Base-by-base conservation (phyloP, 2,113 vertebrate genomes). In the Sterrhoptilus dennistouni region DNA sequence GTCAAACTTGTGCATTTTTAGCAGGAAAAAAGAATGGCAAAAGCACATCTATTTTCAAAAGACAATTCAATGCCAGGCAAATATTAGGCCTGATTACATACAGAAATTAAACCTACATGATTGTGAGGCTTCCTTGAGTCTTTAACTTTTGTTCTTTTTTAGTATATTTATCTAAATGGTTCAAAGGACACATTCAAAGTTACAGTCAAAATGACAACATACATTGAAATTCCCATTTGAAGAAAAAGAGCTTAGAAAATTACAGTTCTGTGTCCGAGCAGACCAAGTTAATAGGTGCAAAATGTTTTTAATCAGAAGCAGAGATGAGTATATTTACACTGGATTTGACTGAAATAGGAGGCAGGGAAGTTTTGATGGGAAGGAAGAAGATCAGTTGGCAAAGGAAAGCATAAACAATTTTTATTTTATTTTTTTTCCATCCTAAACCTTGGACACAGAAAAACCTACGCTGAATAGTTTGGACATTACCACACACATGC, bases 241-340 rank as follows among this genome's bases (percentile, higher is more conserved):
- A 89, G 68, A 59, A 83, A 79, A 74, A 92, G 19, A 78, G 83
- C 69, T 92, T n/a, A 78, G 88, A 93, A 94, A 96, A 89, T 36
- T 71, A 29, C 49, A 64, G 27, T 42, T 93, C 57, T 79, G 72
- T 83, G 20, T 40, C 59, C 56, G 71, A 84, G 60, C 52, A 71
- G 56, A 88, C 68, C 85, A 86, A 95, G 76, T 87, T 96, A 96
- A 95, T 92, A 97, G 93, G 90, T 89, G 93, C 72, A 93, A 95
- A 96, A 90, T 90, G 95, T 79, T 92, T 97, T 96, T 96, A 97
- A 96, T 97, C 88, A 95, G 77, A 95, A 92, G 86, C 93, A 93
- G 95, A 97, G 86, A 88, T 1, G 5, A 94, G 77, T 93, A 86
- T 83, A 96, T 96, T 96, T 96, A 94, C 69, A 93, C 60, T 92